Conservation (phyloP, 2,113 vertebrate species). For the Meles meles region DNA sequence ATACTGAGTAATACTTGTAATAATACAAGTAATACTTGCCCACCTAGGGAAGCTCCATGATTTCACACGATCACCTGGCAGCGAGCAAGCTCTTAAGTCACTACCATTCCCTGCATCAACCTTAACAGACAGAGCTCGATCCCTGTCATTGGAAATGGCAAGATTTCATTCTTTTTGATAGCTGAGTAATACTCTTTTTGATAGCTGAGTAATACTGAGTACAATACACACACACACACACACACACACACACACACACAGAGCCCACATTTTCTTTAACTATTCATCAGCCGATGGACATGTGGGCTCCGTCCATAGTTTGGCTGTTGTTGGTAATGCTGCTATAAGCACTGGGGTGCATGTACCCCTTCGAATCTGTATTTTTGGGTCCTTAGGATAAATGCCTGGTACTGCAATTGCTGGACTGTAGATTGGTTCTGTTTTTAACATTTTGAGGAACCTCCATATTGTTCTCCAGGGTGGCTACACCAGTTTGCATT, state of each 20-base stretch:
- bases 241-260: too few relatives aligned
- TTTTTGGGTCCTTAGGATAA: background rate
- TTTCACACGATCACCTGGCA: background rate
- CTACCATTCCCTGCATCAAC: background rate
- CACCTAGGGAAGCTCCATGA: too few relatives aligned
- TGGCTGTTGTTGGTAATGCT: background rate
- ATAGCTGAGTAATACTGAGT: too few relatives aligned
- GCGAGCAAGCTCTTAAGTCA: background rate
- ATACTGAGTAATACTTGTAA: too few relatives aligned
- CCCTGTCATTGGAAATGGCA: too few relatives aligned
- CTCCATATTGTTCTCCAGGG: background rate
- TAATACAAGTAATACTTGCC: too few relatives aligned
- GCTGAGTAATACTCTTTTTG: too few relatives aligned
- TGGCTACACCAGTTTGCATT: background rate
- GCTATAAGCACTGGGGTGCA: background rate
- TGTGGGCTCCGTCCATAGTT: background rate
- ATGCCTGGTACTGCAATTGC: background rate
- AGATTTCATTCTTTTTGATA: too few relatives aligned
- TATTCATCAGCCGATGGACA: background rate
- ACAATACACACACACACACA: rapidly evolving
- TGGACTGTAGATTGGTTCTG: background rate
- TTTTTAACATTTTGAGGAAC: background rate
- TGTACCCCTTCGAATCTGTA: background rate
- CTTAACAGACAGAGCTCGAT: too few relatives aligned
- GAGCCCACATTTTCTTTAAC: background rate